Conservation (phyloP, 2,113 vertebrate species). For the Alces alces region DNA sequence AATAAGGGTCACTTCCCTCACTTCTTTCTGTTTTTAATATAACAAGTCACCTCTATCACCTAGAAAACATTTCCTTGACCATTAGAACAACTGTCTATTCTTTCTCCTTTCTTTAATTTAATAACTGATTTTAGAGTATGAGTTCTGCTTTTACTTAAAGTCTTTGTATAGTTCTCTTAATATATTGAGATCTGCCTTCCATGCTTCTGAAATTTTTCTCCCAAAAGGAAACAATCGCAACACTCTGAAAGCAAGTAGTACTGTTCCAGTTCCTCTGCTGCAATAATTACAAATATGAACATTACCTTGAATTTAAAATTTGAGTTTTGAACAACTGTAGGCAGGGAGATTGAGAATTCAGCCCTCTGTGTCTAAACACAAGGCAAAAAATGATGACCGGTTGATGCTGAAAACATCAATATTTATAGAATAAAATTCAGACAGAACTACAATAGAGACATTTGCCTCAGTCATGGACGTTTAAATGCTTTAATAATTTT, state of each 20-base stretch:
- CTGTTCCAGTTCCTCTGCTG: neutral
- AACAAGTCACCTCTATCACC: neutral
- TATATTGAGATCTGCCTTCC: neutral
- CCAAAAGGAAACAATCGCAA: neutral
- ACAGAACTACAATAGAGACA: slow-evolving; percentile 32
- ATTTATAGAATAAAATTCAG: slow-evolving; percentile 32
- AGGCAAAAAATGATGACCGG: neutral
- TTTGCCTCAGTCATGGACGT: slow-evolving; percentile 24
- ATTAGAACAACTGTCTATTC: neutral
- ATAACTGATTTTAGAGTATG: neutral
- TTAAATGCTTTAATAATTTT: slow-evolving; percentile 37
- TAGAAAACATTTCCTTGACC: neutral
- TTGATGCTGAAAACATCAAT: neutral
- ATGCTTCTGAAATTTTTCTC: neutral
- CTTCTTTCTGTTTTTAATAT: neutral
- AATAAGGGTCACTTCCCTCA: neutral
- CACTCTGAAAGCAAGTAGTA: neutral
- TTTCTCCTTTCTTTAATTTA: neutral
- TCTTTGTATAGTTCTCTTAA: neutral
- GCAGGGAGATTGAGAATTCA: neutral
- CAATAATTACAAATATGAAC: neutral
- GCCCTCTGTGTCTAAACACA: neutral
- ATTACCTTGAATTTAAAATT: neutral
- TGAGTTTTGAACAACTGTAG: neutral
- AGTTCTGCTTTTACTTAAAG: neutral